Conservation (phyloP, 2,797 vertebrate genomes). For the Mallotus villosus region DNA sequence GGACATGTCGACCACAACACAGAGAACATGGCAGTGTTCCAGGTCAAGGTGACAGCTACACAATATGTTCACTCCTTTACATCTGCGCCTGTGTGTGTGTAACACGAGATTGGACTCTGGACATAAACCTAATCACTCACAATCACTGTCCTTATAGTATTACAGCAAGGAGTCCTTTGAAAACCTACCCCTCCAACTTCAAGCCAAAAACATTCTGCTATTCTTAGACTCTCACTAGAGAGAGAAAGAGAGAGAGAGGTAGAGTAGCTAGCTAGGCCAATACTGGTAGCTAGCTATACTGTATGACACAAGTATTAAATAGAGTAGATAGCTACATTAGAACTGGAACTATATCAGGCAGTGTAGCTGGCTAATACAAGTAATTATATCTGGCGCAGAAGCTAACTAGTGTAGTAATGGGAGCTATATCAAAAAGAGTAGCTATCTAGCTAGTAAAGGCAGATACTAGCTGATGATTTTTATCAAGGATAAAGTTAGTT, state of each 20-base stretch:
- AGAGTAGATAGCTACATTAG: too few relatives aligned
- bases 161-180: not conserved
- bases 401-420: too few relatives aligned
- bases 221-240: not conserved
- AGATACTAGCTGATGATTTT: not conserved
- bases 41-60: not conserved
- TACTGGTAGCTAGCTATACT: too few relatives aligned
- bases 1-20: not conserved
- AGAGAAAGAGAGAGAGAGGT: not conserved
- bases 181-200: too few relatives aligned
- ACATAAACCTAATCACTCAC: slow-evolving; percentile 11
- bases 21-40: not conserved
- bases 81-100: not conserved
- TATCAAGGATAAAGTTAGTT: too few relatives aligned
- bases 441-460: not conserved
- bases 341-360: too few relatives aligned
- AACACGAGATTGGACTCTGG: slow-evolving; percentile 7
- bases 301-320: too few relatives aligned
- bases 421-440: too few relatives aligned
- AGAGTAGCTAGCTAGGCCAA: too few relatives aligned
- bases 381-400: too few relatives aligned
- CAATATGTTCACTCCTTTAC: not conserved
- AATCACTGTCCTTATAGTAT: not conserved
- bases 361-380: too few relatives aligned
- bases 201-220: too few relatives aligned